Conservation (phyloP, 2,113 vertebrate species). For the Oryctolagus cuniculus region mOryCun1.1 NC_091438.1:47774501-47775000, state of each 20-base stretch:
- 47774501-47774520: too few species aligned
- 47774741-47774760: conserved; percentile 95
- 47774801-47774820: conserved; percentile 98
- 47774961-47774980: not conserved
- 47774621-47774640: too few species aligned
- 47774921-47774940: too few species aligned
- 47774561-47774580: too few species aligned
- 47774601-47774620: too few species aligned
- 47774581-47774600: too few species aligned
- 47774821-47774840: conserved; percentile 92
- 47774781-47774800: conserved; percentile 94
- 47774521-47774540: too few species aligned
- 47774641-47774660: conserved; percentile 47
- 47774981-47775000: too few species aligned
- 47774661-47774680: conserved; percentile 66
- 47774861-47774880: conserved; percentile 90
- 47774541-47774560: too few species aligned
- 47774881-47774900: too few species aligned
- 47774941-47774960: not conserved
- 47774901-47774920: too few species aligned
- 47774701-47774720: conserved; percentile 92
- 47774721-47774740: conserved; percentile 93
- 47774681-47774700: not conserved
- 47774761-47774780: conserved; percentile 93
- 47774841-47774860: conserved; percentile 92